Conservation (phyloP, 2,113 vertebrate genomes). For the Bolborhynchus lineola region DNA sequence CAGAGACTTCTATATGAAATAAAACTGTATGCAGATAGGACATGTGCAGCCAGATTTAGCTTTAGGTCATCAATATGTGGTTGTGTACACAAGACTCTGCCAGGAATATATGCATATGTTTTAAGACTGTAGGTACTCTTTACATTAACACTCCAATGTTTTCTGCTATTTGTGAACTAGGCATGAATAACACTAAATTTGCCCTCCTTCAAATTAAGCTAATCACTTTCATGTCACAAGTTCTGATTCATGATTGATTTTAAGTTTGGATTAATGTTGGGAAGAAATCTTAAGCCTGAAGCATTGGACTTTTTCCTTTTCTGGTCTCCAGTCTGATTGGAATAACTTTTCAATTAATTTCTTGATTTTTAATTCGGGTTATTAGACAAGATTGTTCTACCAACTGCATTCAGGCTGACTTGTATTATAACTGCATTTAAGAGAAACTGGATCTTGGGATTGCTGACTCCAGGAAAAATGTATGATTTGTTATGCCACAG, state of each 20-base stretch:
- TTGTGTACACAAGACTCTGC: not conserved
- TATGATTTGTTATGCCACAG: not conserved
- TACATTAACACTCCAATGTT: no score
- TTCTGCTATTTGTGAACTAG: not conserved
- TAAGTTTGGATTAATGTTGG: not conserved
- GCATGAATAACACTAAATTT: not conserved
- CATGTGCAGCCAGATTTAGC: rapidly evolving
- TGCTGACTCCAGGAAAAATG: not conserved
- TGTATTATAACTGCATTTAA: not conserved
- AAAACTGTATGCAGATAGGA: not conserved
- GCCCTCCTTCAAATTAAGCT: not conserved
- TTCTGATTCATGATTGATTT: not conserved
- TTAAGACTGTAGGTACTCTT: no score
- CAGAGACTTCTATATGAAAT: not conserved
- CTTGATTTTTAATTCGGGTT: not conserved
- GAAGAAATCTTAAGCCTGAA: not conserved
- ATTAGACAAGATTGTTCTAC: not conserved
- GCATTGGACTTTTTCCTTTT: not conserved
- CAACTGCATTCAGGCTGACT: not conserved
- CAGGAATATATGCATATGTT: not conserved
- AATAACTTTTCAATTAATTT: not conserved
- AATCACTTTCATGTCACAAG: not conserved
- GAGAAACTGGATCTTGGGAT: not conserved
- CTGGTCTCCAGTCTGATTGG: not conserved
- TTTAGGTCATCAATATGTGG: not conserved